Conservation (phyloP, 2,888 invertebrate genomes). For the Xanthia icteritia region DNA sequence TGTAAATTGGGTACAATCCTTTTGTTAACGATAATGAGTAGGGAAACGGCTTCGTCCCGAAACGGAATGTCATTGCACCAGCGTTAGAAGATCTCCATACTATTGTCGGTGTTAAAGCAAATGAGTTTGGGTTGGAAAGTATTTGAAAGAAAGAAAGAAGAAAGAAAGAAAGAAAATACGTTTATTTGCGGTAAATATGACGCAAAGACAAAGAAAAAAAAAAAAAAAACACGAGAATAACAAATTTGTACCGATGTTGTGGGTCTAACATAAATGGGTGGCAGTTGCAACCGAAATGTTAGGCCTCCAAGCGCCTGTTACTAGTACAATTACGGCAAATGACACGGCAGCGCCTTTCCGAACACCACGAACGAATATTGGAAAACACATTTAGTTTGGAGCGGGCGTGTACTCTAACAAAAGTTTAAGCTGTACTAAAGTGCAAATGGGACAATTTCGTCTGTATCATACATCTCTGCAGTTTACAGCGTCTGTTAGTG, state of each 20-base stretch:
- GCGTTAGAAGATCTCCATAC: conserved; percentile 61
- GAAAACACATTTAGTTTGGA: conserved; percentile 68
- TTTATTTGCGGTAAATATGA: too few relatives aligned
- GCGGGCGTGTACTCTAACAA: conserved; percentile 65
- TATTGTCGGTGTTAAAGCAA: conserved; percentile 56
- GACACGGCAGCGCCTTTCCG: conserved; percentile 74
- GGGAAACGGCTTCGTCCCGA: conserved; percentile 76
- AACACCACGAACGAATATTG: conserved; percentile 68
- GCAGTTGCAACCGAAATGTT: conserved; percentile 72
- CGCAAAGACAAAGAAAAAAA: too few relatives aligned
- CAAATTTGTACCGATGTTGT: conserved; percentile 64
- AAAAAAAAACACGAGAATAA: too few relatives aligned
- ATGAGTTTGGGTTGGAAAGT: conserved; percentile 60
- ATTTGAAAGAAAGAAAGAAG: too few relatives aligned
- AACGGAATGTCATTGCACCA: conserved; percentile 71
- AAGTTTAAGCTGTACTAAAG: conserved; percentile 68
- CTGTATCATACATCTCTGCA: conserved; percentile 67
- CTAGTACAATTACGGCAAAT: conserved; percentile 80
- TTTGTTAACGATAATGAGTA: conserved; percentile 83
- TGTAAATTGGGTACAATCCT: conserved; percentile 82
- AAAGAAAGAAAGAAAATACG: too few relatives aligned
- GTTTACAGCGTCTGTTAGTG: conserved; percentile 63
- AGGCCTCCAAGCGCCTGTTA: conserved; percentile 77
- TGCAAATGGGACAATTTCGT: conserved; percentile 69
- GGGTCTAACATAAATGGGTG: conserved; percentile 74